Percentiles rank a stretch among this genome's conserved stretches.
phyloP scores from a whole-genome alignment of 1,140 invertebrate species.

The Teleopsis dalmanni region DNA sequence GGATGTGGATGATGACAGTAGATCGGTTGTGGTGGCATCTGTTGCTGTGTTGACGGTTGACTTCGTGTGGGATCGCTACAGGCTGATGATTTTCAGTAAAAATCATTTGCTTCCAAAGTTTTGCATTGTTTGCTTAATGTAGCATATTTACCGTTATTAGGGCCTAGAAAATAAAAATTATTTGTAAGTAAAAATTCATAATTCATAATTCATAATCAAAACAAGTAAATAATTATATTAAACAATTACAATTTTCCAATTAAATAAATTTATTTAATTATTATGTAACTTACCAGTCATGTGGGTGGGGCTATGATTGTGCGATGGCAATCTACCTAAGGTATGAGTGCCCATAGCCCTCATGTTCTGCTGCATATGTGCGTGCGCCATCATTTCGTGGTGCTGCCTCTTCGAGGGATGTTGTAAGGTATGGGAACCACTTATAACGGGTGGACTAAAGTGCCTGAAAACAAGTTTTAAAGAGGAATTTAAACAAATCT shows the following conservation, averaged over 20 bases:
- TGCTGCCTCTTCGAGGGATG: conserved; percentile 40
- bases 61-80: conserved; percentile 25
- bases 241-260: too few species aligned
- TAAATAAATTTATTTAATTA: too few species aligned
- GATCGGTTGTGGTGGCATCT: conserved; percentile 41
- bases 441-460: conserved; percentile 43
- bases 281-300: conserved; percentile 43
- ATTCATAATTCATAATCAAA: not conserved
- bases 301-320: conserved; percentile 47
- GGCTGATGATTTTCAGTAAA: conserved; percentile 78
- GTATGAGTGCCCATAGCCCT: conserved; percentile 48
- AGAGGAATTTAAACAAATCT: conserved; percentile 15
- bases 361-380: conserved; percentile 45
- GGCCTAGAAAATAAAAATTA: conserved; percentile 39
- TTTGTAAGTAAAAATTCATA: not conserved
- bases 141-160: conserved; percentile 76
- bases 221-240: too few species aligned
- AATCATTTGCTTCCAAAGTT: conserved; percentile 84
- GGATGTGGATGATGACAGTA: conserved; percentile 43
- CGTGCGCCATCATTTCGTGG: conserved; percentile 44
- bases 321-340: conserved; percentile 48
- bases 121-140: conserved; percentile 92
- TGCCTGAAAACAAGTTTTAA: conserved; percentile 28
- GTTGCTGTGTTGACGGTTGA: conserved; percentile 25
- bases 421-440: conserved; percentile 41